phyloP scores from a whole-genome alignment of 1,140 invertebrate species.

The Mya arenaria region DNA sequence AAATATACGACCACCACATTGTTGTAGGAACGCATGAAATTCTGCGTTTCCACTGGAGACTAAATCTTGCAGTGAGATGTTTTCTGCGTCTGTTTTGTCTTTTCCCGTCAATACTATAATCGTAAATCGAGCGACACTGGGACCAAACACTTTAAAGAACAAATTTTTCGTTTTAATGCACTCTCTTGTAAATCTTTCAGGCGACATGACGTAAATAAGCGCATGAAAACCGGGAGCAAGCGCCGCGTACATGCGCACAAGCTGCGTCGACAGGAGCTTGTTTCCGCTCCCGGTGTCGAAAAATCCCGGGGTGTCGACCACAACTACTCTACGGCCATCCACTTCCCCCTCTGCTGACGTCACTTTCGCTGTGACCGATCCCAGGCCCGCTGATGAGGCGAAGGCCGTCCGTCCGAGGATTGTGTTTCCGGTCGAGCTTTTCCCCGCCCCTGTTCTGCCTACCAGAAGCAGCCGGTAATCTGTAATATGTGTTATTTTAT shows the following conservation, averaged over 20 bases:
- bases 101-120: slow-evolving; percentile 53
- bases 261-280: neutral
- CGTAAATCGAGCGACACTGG: slow-evolving; percentile 23
- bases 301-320: slow-evolving; percentile 55
- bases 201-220: slow-evolving; percentile 39
- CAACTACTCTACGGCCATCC: slow-evolving; percentile 38
- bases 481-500: no score
- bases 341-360: slow-evolving; percentile 12
- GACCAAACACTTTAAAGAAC: slow-evolving; percentile 53
- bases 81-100: slow-evolving; percentile 26
- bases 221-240: slow-evolving; percentile 56
- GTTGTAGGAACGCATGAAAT: neutral
- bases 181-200: slow-evolving; percentile 40
- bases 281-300: slow-evolving; percentile 44
- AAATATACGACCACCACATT: neutral
- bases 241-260: slow-evolving; percentile 27
- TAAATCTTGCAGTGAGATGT: slow-evolving; percentile 9
- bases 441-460: slow-evolving; percentile 57
- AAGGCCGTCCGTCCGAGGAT: slow-evolving; percentile 42
- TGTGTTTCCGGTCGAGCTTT: slow-evolving; percentile 58
- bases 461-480: slow-evolving; percentile 53
- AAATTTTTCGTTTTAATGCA: slow-evolving; percentile 20
- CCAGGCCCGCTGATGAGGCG: neutral
- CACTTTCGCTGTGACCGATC: slow-evolving; percentile 11
- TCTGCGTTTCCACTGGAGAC: slow-evolving; percentile 3